Evolutionary conservation across 2,888 invertebrate genomes (phyloP), one percentile per base, ranked within the genome.

Genomic region (Carabus problematicus): DNA sequence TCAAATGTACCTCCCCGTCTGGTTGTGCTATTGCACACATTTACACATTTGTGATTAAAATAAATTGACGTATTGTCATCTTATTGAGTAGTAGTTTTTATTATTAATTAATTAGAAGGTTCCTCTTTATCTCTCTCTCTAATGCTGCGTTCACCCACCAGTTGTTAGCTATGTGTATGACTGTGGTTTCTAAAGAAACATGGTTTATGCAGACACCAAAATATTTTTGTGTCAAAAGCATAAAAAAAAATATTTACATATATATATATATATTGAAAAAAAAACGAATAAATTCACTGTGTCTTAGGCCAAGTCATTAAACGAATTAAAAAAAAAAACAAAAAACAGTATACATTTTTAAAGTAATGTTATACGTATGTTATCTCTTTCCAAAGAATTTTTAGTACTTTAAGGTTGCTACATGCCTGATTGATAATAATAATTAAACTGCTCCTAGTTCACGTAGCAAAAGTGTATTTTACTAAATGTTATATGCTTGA

Each of bases 301-400:
- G 82, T 82, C 82, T 82, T 82, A 82, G 82, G 82, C 81, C 81
- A 71, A 82, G 82, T 82, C 81, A 81, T 81, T 81, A 81, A 81
- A 81, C 81, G 81, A 82, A 81, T 82, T 81, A 81, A 78, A 75
- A 71, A 43, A 64, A 71, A 63, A 75, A 79, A 73, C 76, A 75
- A 79, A 73, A 76, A 78, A 76, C 78, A 79, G 80, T 81, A 81
- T 81, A 81, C 80, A 81, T 81, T 81, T 81, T 81, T 80, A 77
- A 79, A 79, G 73, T 79, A 79, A 77, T 80, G 80, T 78, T 29
- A 29, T 79, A 79, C 76, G 80, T 69, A 69, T 82, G 81, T 82
- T 82, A 82, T 80, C 80, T 81, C 79, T 81, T 81, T 82, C 82
- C 81, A 82, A 82, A 82, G 81, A 81, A 81, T 81, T 81, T 80